A percentile compares a stretch with the other conserved stretches of the same genome.
Conservation (phyloP, 2,797 vertebrate genomes). For the Myotis pilosus region DNA sequence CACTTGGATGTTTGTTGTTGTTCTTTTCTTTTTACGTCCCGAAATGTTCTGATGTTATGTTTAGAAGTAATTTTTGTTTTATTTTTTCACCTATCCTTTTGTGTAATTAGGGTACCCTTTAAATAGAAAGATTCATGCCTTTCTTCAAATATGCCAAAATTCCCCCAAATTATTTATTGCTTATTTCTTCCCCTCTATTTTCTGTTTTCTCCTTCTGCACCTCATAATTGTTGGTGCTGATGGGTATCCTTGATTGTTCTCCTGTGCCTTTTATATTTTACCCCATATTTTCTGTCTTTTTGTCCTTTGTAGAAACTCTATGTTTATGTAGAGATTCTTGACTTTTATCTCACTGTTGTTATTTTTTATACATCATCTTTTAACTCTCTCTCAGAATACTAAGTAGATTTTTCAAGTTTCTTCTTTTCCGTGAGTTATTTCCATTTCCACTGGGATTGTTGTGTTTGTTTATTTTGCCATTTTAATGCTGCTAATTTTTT, state of each 20-base stretch:
- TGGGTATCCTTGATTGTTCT: neutral
- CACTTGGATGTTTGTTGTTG: neutral
- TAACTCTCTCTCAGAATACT: neutral
- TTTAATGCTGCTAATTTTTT: constrained; percentile 30
- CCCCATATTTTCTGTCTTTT: neutral
- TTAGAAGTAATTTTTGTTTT: neutral
- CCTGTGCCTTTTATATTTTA: neutral
- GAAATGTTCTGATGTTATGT: neutral
- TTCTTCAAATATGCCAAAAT: neutral
- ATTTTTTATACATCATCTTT: neutral
- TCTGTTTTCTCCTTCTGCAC: neutral
- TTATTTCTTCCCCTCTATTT: neutral
- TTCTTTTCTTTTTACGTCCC: neutral
- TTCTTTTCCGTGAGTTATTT: neutral
- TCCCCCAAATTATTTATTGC: neutral
- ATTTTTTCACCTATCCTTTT: neutral
- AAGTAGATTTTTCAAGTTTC: neutral
- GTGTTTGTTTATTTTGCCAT: neutral
- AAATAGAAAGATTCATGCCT: neutral
- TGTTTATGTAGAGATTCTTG: neutral
- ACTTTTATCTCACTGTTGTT: neutral
- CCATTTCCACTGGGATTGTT: neutral
- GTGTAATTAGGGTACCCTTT: neutral
- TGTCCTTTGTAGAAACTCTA: neutral
- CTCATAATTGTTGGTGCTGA: neutral